Conservation (phyloP, 1,140 invertebrate genomes). For the Drosophila fuyamai region DNA sequence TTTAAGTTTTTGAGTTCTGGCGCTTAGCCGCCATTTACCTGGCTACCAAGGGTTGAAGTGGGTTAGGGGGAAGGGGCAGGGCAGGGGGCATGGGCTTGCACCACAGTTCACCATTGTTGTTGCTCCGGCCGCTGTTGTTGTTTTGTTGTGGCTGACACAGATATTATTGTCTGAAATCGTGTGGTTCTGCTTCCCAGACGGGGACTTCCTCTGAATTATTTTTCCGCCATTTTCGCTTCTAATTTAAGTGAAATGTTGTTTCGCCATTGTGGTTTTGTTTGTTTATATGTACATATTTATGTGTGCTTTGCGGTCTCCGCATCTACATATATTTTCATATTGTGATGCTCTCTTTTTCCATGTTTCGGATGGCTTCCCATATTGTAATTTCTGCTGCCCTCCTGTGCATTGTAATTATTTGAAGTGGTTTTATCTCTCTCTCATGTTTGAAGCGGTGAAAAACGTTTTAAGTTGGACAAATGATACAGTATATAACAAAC, state of each 20-base stretch:
- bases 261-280: conserved; percentile 44
- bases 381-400: conserved; percentile 39
- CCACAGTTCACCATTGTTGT: conserved; percentile 27
- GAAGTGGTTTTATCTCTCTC: conserved; percentile 63
- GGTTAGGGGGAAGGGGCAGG: background rate
- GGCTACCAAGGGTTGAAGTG: conserved; percentile 44
- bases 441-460: conserved; percentile 24
- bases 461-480: conserved; percentile 27
- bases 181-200: conserved; percentile 48
- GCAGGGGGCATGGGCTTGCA: conserved; percentile 17
- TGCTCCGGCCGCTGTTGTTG: conserved; percentile 27
- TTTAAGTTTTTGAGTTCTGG: conserved; percentile 72
- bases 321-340: conserved; percentile 67
- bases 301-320: conserved; percentile 36
- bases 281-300: conserved; percentile 33
- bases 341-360: conserved; percentile 49
- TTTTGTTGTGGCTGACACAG: conserved; percentile 68
- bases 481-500: too few species aligned
- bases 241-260: conserved; percentile 74
- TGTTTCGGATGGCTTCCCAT: conserved; percentile 40
- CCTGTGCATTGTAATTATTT: conserved; percentile 75
- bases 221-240: conserved; percentile 73
- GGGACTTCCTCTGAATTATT: conserved; percentile 64
- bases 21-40: conserved; percentile 65
- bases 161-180: conserved; percentile 78